Evolutionary conservation across 1,140 invertebrate species (phyloP).

Genomic region (Mamestra configurata): DNA sequence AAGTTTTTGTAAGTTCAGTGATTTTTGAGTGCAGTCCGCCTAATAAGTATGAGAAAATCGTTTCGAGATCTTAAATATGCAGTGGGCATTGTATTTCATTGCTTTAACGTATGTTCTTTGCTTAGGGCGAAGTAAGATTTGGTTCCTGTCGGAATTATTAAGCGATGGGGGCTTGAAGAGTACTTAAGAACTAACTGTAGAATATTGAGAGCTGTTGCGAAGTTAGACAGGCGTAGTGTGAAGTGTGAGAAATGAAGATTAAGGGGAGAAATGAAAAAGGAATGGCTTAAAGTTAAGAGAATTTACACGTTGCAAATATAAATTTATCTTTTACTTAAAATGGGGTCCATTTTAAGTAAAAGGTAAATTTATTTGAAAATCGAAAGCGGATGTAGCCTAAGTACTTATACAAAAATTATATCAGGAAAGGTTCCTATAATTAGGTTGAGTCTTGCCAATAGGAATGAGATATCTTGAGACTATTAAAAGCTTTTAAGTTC

Average conservation of each 20-base stretch:
- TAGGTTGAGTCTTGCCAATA: too few relatives aligned
- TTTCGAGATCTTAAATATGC: constrained; percentile 27
- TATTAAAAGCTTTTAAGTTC: too few relatives aligned
- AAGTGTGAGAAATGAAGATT: constrained; percentile 12
- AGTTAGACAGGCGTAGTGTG: constrained; percentile 12
- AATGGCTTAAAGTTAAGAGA: not conserved
- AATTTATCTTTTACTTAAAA: not conserved
- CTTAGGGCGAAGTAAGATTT: not conserved
- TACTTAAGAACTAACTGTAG: constrained; percentile 18
- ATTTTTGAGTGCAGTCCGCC: constrained; percentile 45
- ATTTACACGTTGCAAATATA: not conserved
- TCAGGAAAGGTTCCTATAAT: too few relatives aligned
- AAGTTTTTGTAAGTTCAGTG: constrained; percentile 46
- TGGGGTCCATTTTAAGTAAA: too few relatives aligned
- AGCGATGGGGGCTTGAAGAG: not conserved
- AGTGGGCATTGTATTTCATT: constrained; percentile 39
- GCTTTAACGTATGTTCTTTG: constrained; percentile 32
- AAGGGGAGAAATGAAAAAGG: not conserved
- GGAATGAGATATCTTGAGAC: too few relatives aligned
- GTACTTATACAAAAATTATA: too few relatives aligned
- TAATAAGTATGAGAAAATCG: constrained; percentile 73
- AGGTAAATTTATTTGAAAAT: too few relatives aligned
- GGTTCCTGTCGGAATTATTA: constrained; percentile 1
- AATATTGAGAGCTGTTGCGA: constrained; percentile 7
- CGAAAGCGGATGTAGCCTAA: too few relatives aligned